Evolutionary conservation across 2,113 vertebrate species (phyloP), one percentile per base, ranked within the genome.

Genomic region (Donacobius atricapilla): DNA sequence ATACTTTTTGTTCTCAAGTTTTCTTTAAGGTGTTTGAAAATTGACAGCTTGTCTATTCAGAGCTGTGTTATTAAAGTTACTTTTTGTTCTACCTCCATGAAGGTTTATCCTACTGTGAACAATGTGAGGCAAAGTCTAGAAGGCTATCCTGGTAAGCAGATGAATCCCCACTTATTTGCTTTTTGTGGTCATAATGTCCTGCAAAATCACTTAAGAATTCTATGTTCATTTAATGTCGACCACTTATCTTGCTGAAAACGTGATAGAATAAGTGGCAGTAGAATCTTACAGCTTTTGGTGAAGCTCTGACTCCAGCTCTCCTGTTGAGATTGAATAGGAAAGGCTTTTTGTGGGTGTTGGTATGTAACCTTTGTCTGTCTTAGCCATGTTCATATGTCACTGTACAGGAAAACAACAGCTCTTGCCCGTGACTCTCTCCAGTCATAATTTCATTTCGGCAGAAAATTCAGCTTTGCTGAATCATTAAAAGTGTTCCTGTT

Each of bases 71-170:
- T 47, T 94, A 63, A 94, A 63, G 10, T 35, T 63, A 27, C 7
- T 20, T 68, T 90, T 37, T 57, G 21, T 72, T 58, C 30, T 5
- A 5, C 80, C 4, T 95, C 27, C 27, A 1, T 70, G 44, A 97
- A 99, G 99, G 94, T 99, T 81, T 99, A 99, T 95, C 99, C 99
- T 35, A 99, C 99, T 51, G 99, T 99, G 83, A 98, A 99, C 60
- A 99, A 99, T 51, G 99, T 99, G 86, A 98, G 99, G 76, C 99
- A 97, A 48, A 99, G 99, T 97, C 98, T 99, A 95, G 99, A 99
- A 97, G 99, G 99, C 16, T 99, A 99, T 93, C 99, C 99, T 53
- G 99, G 99, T 99, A 97, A 97, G 95, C 78, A 56, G 14, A 33
- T 83, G 19, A 88, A 69, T 37, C 31, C 21, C 7, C 5, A 20